Base-by-base conservation (phyloP, 2,113 vertebrate genomes). In the Mobula hypostoma region DNA sequence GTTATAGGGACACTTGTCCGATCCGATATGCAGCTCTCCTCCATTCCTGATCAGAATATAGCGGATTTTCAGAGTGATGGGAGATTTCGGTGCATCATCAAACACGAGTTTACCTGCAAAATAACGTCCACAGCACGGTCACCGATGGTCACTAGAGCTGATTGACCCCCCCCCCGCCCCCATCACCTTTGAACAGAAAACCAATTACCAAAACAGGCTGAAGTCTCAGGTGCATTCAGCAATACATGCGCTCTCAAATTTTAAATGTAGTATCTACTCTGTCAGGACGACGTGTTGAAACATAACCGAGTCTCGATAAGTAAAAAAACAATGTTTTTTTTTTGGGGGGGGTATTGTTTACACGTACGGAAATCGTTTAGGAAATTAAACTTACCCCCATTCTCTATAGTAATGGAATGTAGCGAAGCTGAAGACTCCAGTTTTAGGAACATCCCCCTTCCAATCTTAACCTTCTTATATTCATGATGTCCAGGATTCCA, bases 341-440 rank as follows among this genome's bases (percentile, higher is more conserved):
- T 56, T 83, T 2, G 21, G 15, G 21, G 36, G 48, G 2, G 36
- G 83, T 27, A 14, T 63, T 56, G 14, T n/a, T n/a, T n/a, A 87
- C 9, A 24, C 58, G 56, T 63, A 27, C 29, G 27, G 27, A n/a
- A 12, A 1, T 1, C 14, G 0, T 79, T 85, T 3, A 21, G 14
- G 56, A 56, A 29, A 94, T 96, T 79, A 77, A 91, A 21, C 94
- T 96, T 90, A 94, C 95, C 96, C 94, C 95, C 94, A 76, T 48
- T 95, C 94, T 95, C 74, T 93, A 95, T 94, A 58, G 87, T 66
- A 90, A 95, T 94, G 0, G 95, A 95, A 40, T 94, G 94, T 21
- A 95, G 94, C 72, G 95, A 95, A 8, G 95, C 94, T 0, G 95
- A 96, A 77, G 94, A 95, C 94, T 95, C 96, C 68, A 94, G 90